Evolutionary conservation across 2,888 invertebrate genomes (phyloP), one percentile per base, ranked within the genome.

Genomic region (Dicranocentrus wangi): DNA sequence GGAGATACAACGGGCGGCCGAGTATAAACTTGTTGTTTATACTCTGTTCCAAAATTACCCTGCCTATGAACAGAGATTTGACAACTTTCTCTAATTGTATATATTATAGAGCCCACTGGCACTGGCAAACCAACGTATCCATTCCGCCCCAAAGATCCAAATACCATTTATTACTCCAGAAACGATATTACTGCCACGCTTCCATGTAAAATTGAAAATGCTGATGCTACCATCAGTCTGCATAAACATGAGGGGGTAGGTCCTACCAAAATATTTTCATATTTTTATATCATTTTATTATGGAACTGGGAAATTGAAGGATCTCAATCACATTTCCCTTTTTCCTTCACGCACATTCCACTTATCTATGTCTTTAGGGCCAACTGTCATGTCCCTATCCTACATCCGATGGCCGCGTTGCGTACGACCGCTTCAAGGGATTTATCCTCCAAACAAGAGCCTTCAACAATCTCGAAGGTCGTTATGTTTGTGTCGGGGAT

Each of bases 401-500:
- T 10, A 60, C 61, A 7, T 1, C 32, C 5, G 75, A 76, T 32
- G 76, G 76, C 1, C 68, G 76, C 1, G 61, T 76, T 23, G 7
- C 47, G 0, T 76, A 76, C 25, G 76, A 76, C 42, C 58, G 76
- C 0, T 76, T 60, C 60, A 68, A 69, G 15, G 76, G 76, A 1
- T 76, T 76, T 39, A 76, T 47, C 32, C 15, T 76, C 0, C 68
- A 76, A 32, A 69, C 61, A 1, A 32, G 42, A 51, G 28, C 60
- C n/a, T 68, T 69, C 51, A 42, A 27, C 8, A 58, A 76, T 51
- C 28, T 76, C 13, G 69, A 69, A 39, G 81, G 81, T 13, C 39
- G 53, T 0, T 82, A 82, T 53, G 68, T 82, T 2, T 82, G 82
- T 60, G 77, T 82, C 27, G 82, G 77, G 2, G 71, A 77, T 17